Base-by-base conservation (phyloP, 2,888 invertebrate species). In the Chloromyia formosa region DNA sequence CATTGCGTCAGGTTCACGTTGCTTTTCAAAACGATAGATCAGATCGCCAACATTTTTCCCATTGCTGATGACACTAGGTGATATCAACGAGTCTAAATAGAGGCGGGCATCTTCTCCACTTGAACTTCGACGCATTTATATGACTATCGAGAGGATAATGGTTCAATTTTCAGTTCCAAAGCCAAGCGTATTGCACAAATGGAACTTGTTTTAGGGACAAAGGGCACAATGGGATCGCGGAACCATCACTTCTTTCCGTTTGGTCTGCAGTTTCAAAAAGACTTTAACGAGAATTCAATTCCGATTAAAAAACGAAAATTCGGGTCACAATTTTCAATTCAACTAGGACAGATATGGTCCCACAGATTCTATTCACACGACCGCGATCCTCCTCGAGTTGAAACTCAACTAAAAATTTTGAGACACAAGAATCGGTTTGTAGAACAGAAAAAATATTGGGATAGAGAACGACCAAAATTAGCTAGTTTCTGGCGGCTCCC, bases 11-110 rank as follows among this genome's bases (percentile, higher is more conserved):
- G 22, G 45, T 45, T 49, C 49, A 66, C 45, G 66, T 49, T 45
- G 66, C 18, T 42, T 22, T 35, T 76, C 76, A 14, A 68, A 76
- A 16, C 64, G 74, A 75, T 66, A 73, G 20, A 73, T 73, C 45
- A 75, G 49, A 56, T 76, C 74, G 45, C 49, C 69, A 18, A 75
- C 69, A 61, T 60, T 68, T 12, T 60, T 60, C 16, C 49, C 49
- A n/a, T 49, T 66, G 49, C 5, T 66, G 42, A 12, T 58, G 20
- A n/a, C 27, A 23, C 12, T n/a, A 14, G 27, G n/a, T 16, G 56
- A 10, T 35, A 56, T 40, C 40, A 58, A 20, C 35, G 56, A 18
- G 10, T 71, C 56, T 40, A 56, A 18, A 53, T 53, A 27, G 40
- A 18, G 35, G 27, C 71, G 56, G 16, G 18, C 71, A 56, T 54